phyloP scores from a whole-genome alignment of 2,888 invertebrate genomes.

The Phortica okadai region DNA sequence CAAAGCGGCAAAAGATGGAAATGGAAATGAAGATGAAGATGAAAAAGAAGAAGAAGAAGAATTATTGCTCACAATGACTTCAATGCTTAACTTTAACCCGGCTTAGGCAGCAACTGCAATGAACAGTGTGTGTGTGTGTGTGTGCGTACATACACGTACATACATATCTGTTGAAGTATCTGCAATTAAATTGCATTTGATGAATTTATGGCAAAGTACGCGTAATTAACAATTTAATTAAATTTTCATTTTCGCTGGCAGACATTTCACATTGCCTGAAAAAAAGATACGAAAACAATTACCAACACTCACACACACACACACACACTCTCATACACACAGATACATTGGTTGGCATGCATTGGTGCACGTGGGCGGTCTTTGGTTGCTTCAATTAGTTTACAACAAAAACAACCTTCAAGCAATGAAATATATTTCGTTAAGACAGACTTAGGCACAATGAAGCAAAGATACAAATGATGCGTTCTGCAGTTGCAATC shows the following conservation, averaged over 20 bases:
- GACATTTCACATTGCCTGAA: not conserved
- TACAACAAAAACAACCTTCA: no score
- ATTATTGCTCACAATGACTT: not conserved
- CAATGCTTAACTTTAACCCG: constrained; percentile 18
- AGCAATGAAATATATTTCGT: no score
- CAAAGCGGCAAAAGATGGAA: not conserved
- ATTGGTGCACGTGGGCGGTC: not conserved
- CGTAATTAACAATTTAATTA: constrained; percentile 75
- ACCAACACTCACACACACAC: not conserved
- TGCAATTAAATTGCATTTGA: constrained; percentile 71
- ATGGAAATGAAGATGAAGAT: not conserved
- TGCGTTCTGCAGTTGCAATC: no score
- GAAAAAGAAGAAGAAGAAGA: not conserved
- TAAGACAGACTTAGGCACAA: no score
- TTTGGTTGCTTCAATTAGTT: no score
- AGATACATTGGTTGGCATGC: no score
- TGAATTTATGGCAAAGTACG: constrained; percentile 74
- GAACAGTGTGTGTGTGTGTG: not conserved
- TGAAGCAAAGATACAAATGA: no score
- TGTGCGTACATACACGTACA: not conserved
- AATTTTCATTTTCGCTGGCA: constrained; percentile 56
- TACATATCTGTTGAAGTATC: constrained; percentile 44
- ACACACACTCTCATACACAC: not conserved
- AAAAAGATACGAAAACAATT: constrained; percentile 4
- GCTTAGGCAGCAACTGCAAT: not conserved